Percentiles rank a stretch among this genome's conserved stretches.
Conservation (phyloP, 2,888 invertebrate genomes). For the Caenorhabditis sulstoni region DNA sequence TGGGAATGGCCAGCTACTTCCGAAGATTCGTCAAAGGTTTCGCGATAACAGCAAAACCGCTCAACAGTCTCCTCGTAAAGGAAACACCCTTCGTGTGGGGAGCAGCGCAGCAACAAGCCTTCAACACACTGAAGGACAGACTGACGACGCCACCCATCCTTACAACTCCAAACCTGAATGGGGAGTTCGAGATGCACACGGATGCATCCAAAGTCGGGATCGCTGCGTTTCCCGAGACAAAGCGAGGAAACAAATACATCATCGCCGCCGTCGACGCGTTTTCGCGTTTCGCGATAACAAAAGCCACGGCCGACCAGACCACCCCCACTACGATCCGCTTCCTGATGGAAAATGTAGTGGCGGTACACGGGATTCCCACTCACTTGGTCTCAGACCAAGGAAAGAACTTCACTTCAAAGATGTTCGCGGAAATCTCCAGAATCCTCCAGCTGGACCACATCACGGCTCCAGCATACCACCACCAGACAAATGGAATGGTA, state of each 20-base stretch:
- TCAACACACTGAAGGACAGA: constrained; percentile 43
- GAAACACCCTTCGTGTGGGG: constrained; percentile 42
- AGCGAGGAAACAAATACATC: constrained; percentile 34
- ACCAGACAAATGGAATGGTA: constrained; percentile 53
- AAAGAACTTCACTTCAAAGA: constrained; percentile 9
- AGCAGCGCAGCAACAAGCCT: constrained; percentile 37
- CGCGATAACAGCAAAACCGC: constrained; percentile 54
- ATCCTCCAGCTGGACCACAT: not conserved
- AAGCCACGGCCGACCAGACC: constrained; percentile 2
- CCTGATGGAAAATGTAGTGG: constrained; percentile 26
- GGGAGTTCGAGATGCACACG: constrained; percentile 42
- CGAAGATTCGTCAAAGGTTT: constrained; percentile 59
- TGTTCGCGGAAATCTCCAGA: constrained; percentile 15
- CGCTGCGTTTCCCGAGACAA: constrained; percentile 44
- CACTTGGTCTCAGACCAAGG: constrained; percentile 34
- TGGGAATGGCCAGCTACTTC: constrained; percentile 62
- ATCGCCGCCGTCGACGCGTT: constrained; percentile 34
- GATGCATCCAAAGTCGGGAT: constrained; percentile 55
- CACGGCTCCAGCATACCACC: constrained; percentile 45
- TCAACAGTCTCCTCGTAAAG: constrained; percentile 51
- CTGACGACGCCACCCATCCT: constrained; percentile 50
- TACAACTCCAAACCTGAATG: constrained; percentile 13
- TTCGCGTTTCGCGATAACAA: constrained; percentile 36
- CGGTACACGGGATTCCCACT: constrained; percentile 27
- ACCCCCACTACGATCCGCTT: constrained; percentile 1